Evolutionary conservation across 2,113 vertebrate species (phyloP).

Genomic region (Coracopsis vasa): DNA sequence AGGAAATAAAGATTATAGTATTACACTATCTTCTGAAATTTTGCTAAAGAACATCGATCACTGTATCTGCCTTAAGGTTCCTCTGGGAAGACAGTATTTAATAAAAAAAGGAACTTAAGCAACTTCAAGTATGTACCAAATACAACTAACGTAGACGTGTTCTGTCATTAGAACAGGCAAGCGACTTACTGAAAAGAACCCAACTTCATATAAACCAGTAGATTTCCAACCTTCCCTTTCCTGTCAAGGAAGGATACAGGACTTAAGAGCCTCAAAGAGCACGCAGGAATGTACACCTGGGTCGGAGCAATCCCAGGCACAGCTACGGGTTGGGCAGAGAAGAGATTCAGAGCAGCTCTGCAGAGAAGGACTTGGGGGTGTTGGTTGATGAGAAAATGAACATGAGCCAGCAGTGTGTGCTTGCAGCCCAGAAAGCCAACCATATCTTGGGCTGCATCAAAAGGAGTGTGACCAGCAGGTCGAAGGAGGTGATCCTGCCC

Average conservation of each 20-base stretch:
- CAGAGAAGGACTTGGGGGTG: too few species aligned
- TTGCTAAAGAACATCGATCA: not conserved
- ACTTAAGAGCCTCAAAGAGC: not conserved
- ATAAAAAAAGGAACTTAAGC: not conserved
- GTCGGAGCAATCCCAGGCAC: too few species aligned
- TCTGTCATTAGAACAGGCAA: not conserved
- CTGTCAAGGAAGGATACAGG: not conserved
- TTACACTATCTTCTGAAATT: not conserved
- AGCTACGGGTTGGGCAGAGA: too few species aligned
- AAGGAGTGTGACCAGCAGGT: too few species aligned
- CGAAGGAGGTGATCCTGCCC: too few species aligned
- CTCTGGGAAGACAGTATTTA: not conserved
- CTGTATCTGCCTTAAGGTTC: not conserved
- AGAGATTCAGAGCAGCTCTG: too few species aligned
- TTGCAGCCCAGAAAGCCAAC: too few species aligned
- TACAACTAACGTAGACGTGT: not conserved
- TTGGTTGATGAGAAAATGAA: too few species aligned
- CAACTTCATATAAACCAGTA: not conserved
- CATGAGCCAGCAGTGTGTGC: too few species aligned
- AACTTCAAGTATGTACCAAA: not conserved
- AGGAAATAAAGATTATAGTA: not conserved
- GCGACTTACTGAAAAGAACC: not conserved
- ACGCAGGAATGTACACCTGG: not conserved
- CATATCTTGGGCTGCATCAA: too few species aligned
- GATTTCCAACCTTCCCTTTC: not conserved